phyloP scores from a whole-genome alignment of 2,797 vertebrate genomes.

The Sorex maritimensis region DNA sequence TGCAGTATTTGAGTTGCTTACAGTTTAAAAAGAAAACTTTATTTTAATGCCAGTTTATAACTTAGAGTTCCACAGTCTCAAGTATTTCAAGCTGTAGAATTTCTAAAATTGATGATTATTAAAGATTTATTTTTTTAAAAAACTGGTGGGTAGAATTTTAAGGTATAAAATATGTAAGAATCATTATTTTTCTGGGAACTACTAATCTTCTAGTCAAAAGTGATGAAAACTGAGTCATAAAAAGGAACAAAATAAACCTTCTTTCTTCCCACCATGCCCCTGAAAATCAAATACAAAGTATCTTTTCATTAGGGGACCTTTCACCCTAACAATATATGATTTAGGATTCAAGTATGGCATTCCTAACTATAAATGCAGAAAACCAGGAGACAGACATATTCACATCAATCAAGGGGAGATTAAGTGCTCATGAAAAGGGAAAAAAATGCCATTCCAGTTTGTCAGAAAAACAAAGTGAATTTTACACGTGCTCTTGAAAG shows the following conservation, averaged over 20 bases:
- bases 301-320: slow-evolving; percentile 41
- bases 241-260: slow-evolving; percentile 49
- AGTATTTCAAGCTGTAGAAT: slow-evolving; percentile 53
- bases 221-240: slow-evolving; percentile 35
- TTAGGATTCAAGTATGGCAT: slow-evolving; percentile 27
- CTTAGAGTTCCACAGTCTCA: slow-evolving; percentile 37
- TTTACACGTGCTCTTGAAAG: background rate
- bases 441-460: slow-evolving; percentile 36
- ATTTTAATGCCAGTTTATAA: slow-evolving; percentile 45
- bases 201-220: slow-evolving; percentile 56
- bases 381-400: background rate
- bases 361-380: background rate
- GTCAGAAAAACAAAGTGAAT: background rate
- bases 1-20: slow-evolving; percentile 44
- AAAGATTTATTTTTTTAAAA: slow-evolving; percentile 56
- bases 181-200: slow-evolving; percentile 58
- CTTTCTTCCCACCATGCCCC: background rate
- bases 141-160: slow-evolving; percentile 45
- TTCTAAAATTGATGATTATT: slow-evolving; percentile 60
- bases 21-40: slow-evolving; percentile 39
- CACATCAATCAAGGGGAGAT: slow-evolving; percentile 39
- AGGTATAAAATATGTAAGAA: slow-evolving; percentile 41
- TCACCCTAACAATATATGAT: background rate
- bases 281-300: slow-evolving; percentile 52
- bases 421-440: slow-evolving; percentile 30